Evolutionary conservation across 2,797 vertebrate species (phyloP).

Genomic region (Sebastes cheni): DNA sequence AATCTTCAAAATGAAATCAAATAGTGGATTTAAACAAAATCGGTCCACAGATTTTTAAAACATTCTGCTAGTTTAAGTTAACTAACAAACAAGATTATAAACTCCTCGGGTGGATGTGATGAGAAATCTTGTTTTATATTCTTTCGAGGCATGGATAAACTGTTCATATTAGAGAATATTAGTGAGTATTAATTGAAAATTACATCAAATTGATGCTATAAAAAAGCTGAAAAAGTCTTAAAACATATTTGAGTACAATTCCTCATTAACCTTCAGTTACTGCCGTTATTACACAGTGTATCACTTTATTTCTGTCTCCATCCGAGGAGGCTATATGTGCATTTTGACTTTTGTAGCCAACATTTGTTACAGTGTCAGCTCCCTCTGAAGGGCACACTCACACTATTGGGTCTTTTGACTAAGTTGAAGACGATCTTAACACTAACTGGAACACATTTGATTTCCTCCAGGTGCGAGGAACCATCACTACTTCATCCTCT

Average conservation of each 20-base stretch:
- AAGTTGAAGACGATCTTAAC: not conserved
- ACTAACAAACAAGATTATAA: not conserved
- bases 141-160: not conserved
- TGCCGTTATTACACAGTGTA: not conserved
- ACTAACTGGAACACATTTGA: not conserved
- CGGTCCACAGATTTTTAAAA: not conserved
- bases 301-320: not conserved
- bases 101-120: not conserved
- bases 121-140: not conserved
- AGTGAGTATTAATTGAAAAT: not conserved
- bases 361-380: not conserved
- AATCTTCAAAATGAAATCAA: not conserved
- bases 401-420: not conserved
- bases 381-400: not conserved
- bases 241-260: not conserved
- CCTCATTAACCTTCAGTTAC: not conserved
- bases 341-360: not conserved
- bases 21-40: not conserved
- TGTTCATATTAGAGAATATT: not conserved
- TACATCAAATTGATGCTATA: not conserved
- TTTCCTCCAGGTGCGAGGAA: conserved; percentile 88
- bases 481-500: conserved; percentile 90
- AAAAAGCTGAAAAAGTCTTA: not conserved
- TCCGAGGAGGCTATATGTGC: not conserved
- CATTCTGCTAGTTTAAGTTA: not conserved